Base-by-base conservation (phyloP, 2,888 invertebrate species). In the Coelopa pilipes region DNA sequence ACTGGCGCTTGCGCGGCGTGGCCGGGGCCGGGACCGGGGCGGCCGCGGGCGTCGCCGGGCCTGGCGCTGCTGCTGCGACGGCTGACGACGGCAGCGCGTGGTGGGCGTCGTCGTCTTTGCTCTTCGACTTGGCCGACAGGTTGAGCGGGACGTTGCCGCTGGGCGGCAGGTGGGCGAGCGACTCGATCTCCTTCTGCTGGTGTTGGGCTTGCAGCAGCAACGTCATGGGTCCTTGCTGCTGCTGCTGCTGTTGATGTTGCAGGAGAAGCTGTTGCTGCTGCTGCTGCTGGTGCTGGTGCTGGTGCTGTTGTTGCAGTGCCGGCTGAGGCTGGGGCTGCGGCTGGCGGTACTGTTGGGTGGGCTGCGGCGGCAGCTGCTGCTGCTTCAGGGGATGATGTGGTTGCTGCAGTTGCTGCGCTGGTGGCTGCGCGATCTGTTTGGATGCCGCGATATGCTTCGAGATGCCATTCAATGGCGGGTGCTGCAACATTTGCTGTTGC, bases 81-180 rank as follows among this genome's bases (percentile, higher is more conserved):
- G 34, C 34, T 2, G 34, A 45, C 13, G 63, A 50, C 17, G 65
- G 60, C 53, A 60, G 47, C 19, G 63, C 9, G 53, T 19, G n/a
- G 50, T 21, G 13, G 13, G 11, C 24, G 17, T 72, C n/a, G 60
- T 55, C n/a, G 2, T 2, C n/a, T n/a, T n/a, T 47, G 10, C 76
- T 76, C 69, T 83, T 82, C 2, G 79, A 74, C 63, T 84, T 85
- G 13, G 86, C 82, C 1, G 83, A 84, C 0, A 84, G 63, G 75
- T 84, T 84, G 9, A 84, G 68, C 0, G 84, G 84, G 75, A 83
- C 74, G 69, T 78, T 79, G 57, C 49, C 70, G 73, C 63, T 72
- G 3, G 49, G 10, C 12, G 70, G 0, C 11, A 34, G 17, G 5
- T 63, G 7, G 0, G 76, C 78, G 9, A 76, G 74, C 15, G 78